Evolutionary conservation across 2,113 vertebrate species (phyloP), one percentile per base, ranked within the genome.

Genomic region (Grallaria varia): DNA sequence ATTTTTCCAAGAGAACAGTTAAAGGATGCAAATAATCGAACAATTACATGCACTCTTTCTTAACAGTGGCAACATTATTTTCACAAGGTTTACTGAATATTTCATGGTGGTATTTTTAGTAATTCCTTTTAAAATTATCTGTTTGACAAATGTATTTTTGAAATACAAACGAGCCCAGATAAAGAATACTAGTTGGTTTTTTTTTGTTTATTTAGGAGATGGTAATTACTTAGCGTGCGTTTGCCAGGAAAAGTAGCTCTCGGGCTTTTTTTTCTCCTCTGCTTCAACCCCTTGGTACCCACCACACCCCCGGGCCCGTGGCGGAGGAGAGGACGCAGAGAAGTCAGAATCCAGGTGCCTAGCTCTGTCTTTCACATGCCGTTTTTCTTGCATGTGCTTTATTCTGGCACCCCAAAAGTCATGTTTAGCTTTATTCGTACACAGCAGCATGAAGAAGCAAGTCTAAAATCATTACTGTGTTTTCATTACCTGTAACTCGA

Each of bases 301-400:
- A 23, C 33, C 44, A 18, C n/a, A 16, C 5, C 39, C 5, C 3
- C 11, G 3, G 6, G 35, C 56, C 17, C 8, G 6, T 4, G 53
- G 40, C 1, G 3, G 9, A 47, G 30, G 22, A 45, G 12, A 33
- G 4, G 47, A 35, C 9, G 13, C 4, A 5, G 21, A 6, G 24
- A 37, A 11, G 6, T 6, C 42, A 14, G 47, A 19, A 7, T 4
- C 20, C 42, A 31, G 10, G 4, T 5, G 8, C 33, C 8, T 1
- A 39, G 8, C 28, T 74, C 16, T 56, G 37, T 31, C 25, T 37
- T 40, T 64, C 58, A 8, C 10, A 8, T 16, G 5, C 15, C 12
- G 7, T 8, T 80, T 86, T 49, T 30, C 40, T 66, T 40, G 22
- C 13, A 2, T 1, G 2, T 56, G 25, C 39, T 89, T 82, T 77